Evolutionary conservation across 35 echinoderm and acorn worm species (phyloP).

Genomic region (Hemicentrotus pulcherrimus): DNA sequence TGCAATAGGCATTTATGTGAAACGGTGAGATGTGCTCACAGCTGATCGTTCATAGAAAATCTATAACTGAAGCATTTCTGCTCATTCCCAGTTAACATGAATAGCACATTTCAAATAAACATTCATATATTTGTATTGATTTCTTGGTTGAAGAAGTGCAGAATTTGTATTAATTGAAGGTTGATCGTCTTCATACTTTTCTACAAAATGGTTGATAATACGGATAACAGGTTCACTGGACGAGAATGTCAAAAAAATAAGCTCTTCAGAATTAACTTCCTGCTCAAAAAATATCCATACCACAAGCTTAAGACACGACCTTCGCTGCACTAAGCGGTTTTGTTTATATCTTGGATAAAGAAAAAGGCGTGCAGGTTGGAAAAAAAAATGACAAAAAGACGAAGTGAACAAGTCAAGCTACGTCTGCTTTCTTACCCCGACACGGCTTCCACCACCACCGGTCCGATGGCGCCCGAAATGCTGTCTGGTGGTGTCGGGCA

Average conservation of each 20-base stretch:
- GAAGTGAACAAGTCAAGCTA: constrained; percentile 13
- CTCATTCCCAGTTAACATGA: neutral
- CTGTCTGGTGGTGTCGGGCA: constrained; percentile 41
- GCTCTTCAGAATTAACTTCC: too few species aligned
- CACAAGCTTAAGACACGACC: too few species aligned
- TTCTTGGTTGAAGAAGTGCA: too few species aligned
- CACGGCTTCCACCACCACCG: neutral
- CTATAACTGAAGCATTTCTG: neutral
- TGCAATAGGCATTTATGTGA: neutral
- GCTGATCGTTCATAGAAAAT: neutral
- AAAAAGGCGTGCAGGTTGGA: neutral
- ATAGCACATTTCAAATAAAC: neutral
- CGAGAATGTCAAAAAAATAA: neutral
- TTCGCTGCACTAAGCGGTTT: too few species aligned
- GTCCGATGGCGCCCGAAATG: constrained; percentile 16
- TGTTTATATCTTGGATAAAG: neutral
- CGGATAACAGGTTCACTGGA: neutral
- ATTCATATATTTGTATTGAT: too few species aligned
- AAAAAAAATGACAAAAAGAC: neutral
- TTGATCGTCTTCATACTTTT: neutral
- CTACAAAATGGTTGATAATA: neutral
- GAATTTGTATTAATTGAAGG: neutral
- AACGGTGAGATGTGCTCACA: neutral
- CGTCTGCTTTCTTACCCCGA: constrained; percentile 10
- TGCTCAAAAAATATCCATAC: too few species aligned